A percentile compares a stretch with the other conserved stretches of the same genome.
Evolutionary conservation across 2,888 invertebrate species (phyloP).

Genomic region (Halocaridina rubra): DNA sequence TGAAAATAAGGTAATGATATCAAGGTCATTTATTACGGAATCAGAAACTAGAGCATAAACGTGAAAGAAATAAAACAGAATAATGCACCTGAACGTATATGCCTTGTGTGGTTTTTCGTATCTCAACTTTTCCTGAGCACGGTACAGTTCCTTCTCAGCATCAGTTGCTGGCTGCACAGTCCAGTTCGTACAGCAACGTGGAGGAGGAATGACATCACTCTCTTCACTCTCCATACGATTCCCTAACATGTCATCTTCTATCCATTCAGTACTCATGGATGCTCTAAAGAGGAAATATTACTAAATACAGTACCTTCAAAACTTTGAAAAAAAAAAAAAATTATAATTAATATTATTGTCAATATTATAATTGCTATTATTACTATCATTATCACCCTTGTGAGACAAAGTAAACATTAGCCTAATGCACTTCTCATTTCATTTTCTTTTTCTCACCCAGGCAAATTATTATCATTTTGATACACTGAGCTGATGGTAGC

Average conservation of each 20-base stretch:
- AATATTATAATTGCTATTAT: too few relatives aligned
- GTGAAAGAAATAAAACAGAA: too few relatives aligned
- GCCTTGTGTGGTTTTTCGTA: slow-evolving; percentile 92
- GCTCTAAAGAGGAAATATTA: slow-evolving; percentile 21
- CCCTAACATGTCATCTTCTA: slow-evolving; percentile 35
- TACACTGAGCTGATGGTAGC: background rate
- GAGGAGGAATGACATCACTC: slow-evolving; percentile 67
- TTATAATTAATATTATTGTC: too few relatives aligned
- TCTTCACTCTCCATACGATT: slow-evolving; percentile 67
- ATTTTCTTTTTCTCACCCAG: too few relatives aligned
- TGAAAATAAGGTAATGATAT: too few relatives aligned
- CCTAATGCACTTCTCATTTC: too few relatives aligned
- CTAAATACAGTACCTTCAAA: background rate
- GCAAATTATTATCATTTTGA: too few relatives aligned
- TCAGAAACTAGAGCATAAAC: too few relatives aligned
- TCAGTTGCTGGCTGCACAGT: slow-evolving; percentile 82
- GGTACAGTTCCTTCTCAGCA: slow-evolving; percentile 74
- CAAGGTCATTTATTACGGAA: too few relatives aligned
- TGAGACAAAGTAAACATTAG: too few relatives aligned
- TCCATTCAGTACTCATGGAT: slow-evolving; percentile 48
- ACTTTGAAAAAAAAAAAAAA: too few relatives aligned
- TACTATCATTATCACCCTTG: too few relatives aligned
- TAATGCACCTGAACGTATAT: slow-evolving; percentile 84
- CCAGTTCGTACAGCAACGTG: slow-evolving; percentile 83
- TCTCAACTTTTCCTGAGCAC: slow-evolving; percentile 77